phyloP scores from a whole-genome alignment of 2,797 vertebrate genomes.

The Nasua narica region DNA sequence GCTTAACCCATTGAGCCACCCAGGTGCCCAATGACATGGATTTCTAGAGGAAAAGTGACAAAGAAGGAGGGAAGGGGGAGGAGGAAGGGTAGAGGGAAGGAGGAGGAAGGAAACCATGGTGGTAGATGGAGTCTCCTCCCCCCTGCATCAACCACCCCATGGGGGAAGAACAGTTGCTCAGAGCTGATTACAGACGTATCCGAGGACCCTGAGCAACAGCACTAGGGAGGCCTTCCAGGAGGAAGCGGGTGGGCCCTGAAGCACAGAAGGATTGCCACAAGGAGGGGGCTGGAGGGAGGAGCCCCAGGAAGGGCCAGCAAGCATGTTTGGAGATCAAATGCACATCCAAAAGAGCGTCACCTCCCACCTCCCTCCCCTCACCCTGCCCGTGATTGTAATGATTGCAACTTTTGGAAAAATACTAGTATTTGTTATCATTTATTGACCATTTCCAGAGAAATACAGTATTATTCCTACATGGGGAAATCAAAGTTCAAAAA shows the following conservation, averaged over 20 bases:
- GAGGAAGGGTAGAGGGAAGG: neutral
- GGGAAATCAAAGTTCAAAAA: neutral
- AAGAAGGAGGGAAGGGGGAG: neutral
- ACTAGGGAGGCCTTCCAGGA: neutral
- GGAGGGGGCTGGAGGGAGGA: neutral
- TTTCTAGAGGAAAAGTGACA: neutral
- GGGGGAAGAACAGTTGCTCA: neutral
- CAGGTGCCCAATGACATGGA: neutral
- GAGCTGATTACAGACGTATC: neutral
- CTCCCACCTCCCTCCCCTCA: neutral
- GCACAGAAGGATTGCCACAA: neutral
- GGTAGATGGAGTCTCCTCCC: neutral
- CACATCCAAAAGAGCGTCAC: neutral
- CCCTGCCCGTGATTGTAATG: neutral
- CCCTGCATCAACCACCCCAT: neutral
- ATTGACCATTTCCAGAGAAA: neutral
- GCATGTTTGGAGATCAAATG: neutral
- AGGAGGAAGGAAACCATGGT: neutral
- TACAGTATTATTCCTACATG: neutral
- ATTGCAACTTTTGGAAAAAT: neutral
- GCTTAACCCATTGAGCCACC: no score
- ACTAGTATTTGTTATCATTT: neutral
- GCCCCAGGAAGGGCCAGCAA: neutral
- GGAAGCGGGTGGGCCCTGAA: neutral
- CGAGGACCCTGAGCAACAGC: neutral